These are phyloP conservation scores for Tenthredo notha DNA, from an alignment of 2,888 invertebrate species.

Conservation along the genomic window DNA sequence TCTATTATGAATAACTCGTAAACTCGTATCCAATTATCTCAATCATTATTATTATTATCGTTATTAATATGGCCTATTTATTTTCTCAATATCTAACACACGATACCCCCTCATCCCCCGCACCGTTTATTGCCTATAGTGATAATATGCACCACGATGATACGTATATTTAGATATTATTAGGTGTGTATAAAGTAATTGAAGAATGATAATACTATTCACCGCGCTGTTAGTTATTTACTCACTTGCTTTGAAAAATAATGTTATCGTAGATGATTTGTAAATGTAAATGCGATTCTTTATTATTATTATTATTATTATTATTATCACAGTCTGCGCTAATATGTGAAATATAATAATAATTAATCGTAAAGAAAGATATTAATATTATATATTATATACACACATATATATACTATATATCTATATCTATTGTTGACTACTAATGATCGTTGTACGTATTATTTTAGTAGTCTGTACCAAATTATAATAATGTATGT, in stretches of 20 bases:
- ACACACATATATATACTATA: not conserved
- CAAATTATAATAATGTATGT: constrained; percentile 23
- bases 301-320: too few species aligned
- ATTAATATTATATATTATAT: constrained; percentile 10
- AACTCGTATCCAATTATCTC: not conserved
- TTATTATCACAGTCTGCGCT: not conserved
- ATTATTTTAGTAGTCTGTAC: constrained; percentile 3
- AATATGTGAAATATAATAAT: not conserved
- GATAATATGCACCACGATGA: not conserved
- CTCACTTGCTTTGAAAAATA: not conserved
- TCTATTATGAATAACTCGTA: not conserved
- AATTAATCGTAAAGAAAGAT: not conserved
- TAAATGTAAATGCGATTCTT: not conserved
- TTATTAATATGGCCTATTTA: not conserved
- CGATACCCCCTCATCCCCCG: not conserved
- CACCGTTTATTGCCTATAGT: not conserved
- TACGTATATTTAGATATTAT: not conserved
- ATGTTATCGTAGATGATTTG: not conserved
- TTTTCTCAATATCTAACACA: constrained; percentile 1
- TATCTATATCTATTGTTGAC: constrained; percentile 21
- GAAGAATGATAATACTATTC: not conserved
- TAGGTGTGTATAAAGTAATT: not conserved
- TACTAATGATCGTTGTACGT: constrained; percentile 25
- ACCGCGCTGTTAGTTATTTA: not conserved
- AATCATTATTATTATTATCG: not conserved